Conservation (phyloP, 1,140 invertebrate genomes). For the Acromyrmex charruanus region DNA sequence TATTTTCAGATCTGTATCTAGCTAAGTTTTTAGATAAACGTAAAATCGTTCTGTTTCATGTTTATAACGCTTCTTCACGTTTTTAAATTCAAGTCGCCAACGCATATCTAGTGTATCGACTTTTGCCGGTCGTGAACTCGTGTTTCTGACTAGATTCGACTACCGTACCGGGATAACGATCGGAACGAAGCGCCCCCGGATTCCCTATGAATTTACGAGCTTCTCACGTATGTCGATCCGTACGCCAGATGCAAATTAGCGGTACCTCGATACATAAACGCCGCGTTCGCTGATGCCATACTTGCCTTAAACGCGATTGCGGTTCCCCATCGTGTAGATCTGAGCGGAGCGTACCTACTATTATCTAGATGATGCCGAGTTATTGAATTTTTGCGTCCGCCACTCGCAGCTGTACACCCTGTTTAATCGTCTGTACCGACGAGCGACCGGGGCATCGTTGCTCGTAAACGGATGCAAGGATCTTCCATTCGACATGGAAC, state of each 20-base stretch:
- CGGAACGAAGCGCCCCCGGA: not conserved
- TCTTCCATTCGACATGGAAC: not conserved
- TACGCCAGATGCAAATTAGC: constrained; percentile 46
- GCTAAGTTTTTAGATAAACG: no score
- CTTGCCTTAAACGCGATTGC: constrained; percentile 26
- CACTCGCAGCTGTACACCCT: constrained; percentile 29
- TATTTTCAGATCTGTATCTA: no score
- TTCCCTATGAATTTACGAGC: constrained; percentile 39
- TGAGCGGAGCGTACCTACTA: not conserved
- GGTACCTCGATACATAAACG: constrained; percentile 30
- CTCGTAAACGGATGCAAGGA: constrained; percentile 42
- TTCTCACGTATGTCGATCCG: constrained; percentile 13
- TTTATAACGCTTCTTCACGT: not conserved
- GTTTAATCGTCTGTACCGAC: constrained; percentile 8
- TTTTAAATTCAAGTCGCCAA: not conserved
- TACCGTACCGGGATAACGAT: constrained; percentile 12
- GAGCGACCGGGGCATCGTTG: constrained; percentile 36
- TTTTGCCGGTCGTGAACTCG: not conserved
- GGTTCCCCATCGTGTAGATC: constrained; percentile 15
- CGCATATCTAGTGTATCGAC: not conserved
- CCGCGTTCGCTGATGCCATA: not conserved
- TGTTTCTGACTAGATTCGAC: constrained; percentile 10
- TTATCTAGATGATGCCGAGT: constrained; percentile 28
- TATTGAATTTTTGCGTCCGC: constrained; percentile 43
- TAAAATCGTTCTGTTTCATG: no score